phyloP scores from a whole-genome alignment of 1,140 invertebrate species.

The Zaprionus lachaisei region DNA sequence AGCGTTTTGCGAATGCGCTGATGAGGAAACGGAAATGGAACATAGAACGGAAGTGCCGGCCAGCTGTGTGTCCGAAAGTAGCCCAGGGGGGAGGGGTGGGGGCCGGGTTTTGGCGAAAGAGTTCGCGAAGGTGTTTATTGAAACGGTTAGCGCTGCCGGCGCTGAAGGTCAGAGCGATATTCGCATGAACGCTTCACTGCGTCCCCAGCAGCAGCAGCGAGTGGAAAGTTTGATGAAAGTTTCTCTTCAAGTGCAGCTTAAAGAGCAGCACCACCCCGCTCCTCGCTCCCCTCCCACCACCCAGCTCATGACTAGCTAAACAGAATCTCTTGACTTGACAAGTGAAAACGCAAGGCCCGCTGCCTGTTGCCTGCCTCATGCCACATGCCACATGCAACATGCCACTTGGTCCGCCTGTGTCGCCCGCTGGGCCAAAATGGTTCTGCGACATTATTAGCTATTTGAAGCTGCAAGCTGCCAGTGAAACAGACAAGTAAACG shows the following conservation, averaged over 20 bases:
- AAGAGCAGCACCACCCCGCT: not conserved
- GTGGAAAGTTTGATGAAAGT: slow-evolving; percentile 1
- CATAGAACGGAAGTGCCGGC: slow-evolving; percentile 60
- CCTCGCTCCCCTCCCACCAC: too few species aligned
- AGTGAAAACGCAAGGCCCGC: slow-evolving; percentile 22
- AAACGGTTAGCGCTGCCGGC: slow-evolving; percentile 35
- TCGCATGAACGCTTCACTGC: slow-evolving; percentile 33
- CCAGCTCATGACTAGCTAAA: not conserved
- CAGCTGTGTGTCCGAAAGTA: slow-evolving; percentile 23
- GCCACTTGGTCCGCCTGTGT: slow-evolving; percentile 8
- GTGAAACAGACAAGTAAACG: slow-evolving; percentile 66
- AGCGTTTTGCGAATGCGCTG: slow-evolving; percentile 21
- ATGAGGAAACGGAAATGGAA: slow-evolving; percentile 76
- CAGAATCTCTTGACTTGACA: slow-evolving; percentile 31
- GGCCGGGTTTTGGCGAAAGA: not conserved
- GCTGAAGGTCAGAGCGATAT: slow-evolving; percentile 43
- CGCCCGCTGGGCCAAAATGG: slow-evolving; percentile 25
- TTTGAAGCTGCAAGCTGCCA: slow-evolving; percentile 53
- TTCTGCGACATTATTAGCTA: slow-evolving; percentile 75
- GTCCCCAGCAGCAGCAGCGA: not conserved
- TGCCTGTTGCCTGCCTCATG: not conserved
- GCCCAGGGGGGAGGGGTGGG: too few species aligned
- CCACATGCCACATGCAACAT: not conserved
- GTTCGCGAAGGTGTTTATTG: slow-evolving; percentile 36
- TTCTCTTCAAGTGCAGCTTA: slow-evolving; percentile 5